These are phyloP conservation scores for Tyria jacobaeae DNA, from an alignment of 2,888 invertebrate genomes.

Conservation along the genomic window DNA sequence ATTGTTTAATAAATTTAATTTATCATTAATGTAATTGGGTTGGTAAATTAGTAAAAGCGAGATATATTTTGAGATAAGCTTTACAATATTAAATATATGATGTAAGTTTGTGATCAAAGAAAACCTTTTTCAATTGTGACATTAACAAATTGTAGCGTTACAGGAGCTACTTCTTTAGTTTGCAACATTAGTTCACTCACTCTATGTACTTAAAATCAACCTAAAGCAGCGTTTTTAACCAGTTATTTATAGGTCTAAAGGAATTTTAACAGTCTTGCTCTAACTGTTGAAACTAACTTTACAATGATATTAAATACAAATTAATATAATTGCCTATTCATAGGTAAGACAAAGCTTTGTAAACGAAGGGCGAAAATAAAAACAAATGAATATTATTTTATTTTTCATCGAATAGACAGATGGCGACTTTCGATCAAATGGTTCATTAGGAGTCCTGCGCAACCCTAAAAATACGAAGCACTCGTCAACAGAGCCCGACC, in stretches of 20 bases:
- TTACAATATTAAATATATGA: not conserved
- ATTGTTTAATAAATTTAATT: not conserved
- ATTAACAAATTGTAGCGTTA: not conserved
- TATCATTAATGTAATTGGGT: not conserved
- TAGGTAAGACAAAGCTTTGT: not conserved
- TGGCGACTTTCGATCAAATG: constrained; percentile 35
- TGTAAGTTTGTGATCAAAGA: not conserved
- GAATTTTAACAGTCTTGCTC: too few species aligned
- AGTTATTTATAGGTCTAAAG: too few species aligned
- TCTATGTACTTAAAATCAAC: constrained; percentile 10
- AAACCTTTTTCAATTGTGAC: not conserved
- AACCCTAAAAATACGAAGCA: constrained; percentile 56
- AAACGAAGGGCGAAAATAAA: constrained; percentile 14
- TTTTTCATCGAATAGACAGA: constrained; percentile 32
- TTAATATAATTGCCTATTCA: too few species aligned
- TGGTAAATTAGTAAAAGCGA: not conserved
- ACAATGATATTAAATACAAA: too few species aligned
- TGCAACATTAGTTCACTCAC: not conserved
- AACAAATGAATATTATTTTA: constrained; percentile 28
- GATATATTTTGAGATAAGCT: not conserved
- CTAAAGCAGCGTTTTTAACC: constrained; percentile 19
- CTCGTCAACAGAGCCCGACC: constrained; percentile 62
- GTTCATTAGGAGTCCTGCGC: constrained; percentile 48
- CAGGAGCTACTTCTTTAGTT: not conserved
- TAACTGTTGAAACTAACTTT: too few species aligned